Evolutionary conservation across 2,113 vertebrate genomes (phyloP).

Genomic region (Mugil cephalus): DNA sequence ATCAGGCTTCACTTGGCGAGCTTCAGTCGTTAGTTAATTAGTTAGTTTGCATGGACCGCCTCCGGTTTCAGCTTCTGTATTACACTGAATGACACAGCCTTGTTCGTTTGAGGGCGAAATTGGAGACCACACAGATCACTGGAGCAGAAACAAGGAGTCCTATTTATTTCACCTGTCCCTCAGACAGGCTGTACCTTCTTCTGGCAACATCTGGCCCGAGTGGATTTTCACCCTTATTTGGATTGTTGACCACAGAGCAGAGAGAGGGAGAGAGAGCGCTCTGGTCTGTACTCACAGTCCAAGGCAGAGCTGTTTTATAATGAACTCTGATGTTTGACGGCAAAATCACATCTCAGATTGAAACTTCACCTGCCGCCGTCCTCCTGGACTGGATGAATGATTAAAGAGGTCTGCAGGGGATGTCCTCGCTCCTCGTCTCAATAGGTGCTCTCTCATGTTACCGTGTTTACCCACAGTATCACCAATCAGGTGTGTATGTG

Average conservation of each 20-base stretch:
- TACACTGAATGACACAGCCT: slow-evolving; percentile 34
- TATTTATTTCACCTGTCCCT: slow-evolving; percentile 40
- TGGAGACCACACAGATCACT: slow-evolving; percentile 38
- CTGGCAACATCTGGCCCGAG: slow-evolving; percentile 11
- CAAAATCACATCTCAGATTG: background rate
- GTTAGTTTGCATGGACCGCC: background rate
- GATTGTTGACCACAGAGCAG: slow-evolving; percentile 23
- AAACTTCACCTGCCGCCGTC: slow-evolving; percentile 39
- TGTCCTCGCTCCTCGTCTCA: slow-evolving; percentile 8
- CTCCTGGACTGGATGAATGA: slow-evolving; percentile 62
- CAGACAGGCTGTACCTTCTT: slow-evolving; percentile 18
- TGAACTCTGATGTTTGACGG: background rate
- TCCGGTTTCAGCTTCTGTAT: slow-evolving; percentile 33
- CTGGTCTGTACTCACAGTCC: background rate
- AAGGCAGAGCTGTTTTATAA: background rate
- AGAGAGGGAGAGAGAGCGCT: too few relatives aligned
- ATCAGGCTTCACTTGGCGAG: background rate
- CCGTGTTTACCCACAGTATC: slow-evolving; percentile 37
- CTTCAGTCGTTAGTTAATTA: too few relatives aligned
- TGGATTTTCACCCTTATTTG: slow-evolving; percentile 54
- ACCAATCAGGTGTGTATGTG: slow-evolving; percentile 13
- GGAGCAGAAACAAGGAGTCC: slow-evolving; percentile 26
- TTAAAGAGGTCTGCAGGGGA: slow-evolving; percentile 44
- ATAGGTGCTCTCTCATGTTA: slow-evolving; percentile 50
- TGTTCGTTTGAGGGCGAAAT: slow-evolving; percentile 61